Evolutionary conservation across 2,113 vertebrate genomes (phyloP), one percentile per base, ranked within the genome.

Genomic region (Formicarius rufipectus): DNA sequence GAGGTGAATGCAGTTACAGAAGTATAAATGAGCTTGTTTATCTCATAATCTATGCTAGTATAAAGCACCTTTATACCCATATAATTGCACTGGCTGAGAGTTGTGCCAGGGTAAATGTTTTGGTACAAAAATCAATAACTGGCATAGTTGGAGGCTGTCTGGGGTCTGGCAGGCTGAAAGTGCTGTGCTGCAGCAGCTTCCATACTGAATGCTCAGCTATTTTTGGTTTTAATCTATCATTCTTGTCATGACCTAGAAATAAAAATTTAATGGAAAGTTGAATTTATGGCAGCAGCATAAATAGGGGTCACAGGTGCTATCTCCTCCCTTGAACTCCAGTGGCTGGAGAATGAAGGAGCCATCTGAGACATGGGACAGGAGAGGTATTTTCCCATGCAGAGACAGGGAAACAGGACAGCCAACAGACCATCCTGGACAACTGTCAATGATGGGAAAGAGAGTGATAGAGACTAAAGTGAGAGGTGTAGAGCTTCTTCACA

Each of bases 71-170:
- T 96, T 92, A 88, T 93, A 39, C 56, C 56, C 73, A 37, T 71
- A 42, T 35, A 94, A 94, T 74, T 84, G 58, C 73, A 22, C n/a
- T 78, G 49, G 7, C 69, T 78, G 31, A 37, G 44, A 72, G 49
- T 75, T 94, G 73, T 95, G 92, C 95, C 90, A 87, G 60, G 49
- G 53, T 92, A 96, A 94, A 95, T 87, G 80, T 89, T 96, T 90
- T 92, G 93, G 88, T 95, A 90, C 56, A 14, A 44, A 94, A 93
- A 88, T 87, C 92, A 75, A 6, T 96, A 88, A 93, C 52, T 84
- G 91, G 75, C 63, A 16, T 80, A 56, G 79, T 40, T 81, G 77
- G 59, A 90, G 27, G 33, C 68, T 89, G 49, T 4, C 73, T 49
- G 71, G 58, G 60, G 23, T 75, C 69, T 10, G 22, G 56, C 91